Base-by-base conservation (phyloP, 2,113 vertebrate genomes). In the Mobula birostris region DNA sequence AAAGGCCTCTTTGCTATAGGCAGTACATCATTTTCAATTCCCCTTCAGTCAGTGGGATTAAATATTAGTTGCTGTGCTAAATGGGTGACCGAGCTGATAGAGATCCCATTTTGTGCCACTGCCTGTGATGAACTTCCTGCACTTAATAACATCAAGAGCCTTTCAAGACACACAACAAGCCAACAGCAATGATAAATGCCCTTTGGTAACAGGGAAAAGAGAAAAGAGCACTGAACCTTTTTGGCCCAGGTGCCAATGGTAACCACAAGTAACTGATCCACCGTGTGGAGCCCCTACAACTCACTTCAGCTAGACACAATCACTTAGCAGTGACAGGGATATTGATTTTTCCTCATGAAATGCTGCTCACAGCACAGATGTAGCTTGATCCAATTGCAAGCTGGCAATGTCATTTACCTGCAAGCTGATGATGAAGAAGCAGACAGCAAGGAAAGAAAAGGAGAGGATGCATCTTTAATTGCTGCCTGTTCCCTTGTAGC, bases 331-430 rank as follows among this genome's bases (percentile, higher is more conserved):
- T 90, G 85, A 29, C 85, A 90, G 61, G 32, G 63, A n/a, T 66
- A 90, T 90, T 66, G 85, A 90, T 90, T 90, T 63, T 68, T 66
- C 29, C 85, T 90, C 61, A 66, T 68, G n/a, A 90, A 90, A 90
- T 66, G 85, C 85, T 19, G 61, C 61, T 90, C n/a, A 90, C 29
- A 66, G 63, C 85, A 90, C 85, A 90, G 32, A 66, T 17, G n/a
- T 90, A 90, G 85, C 85, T 90, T 32, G 85, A 90, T 90, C 85
- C 85, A 90, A 19, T 90, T 36, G 29, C 61, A 90, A 61, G 85
- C 61, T 90, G 85, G 61, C 58, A 90, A 90, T 90, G 85, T 68
- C 61, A 90, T 90, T 90, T 90, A 90, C 85, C 58, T 90, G 85
- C 15, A 90, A 90, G 58, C 27, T 12, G 58, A 88, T 63, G 85